Evolutionary conservation across 2,113 vertebrate species (phyloP), one percentile per base, ranked within the genome.

Genomic region (Cervus canadensis): DNA sequence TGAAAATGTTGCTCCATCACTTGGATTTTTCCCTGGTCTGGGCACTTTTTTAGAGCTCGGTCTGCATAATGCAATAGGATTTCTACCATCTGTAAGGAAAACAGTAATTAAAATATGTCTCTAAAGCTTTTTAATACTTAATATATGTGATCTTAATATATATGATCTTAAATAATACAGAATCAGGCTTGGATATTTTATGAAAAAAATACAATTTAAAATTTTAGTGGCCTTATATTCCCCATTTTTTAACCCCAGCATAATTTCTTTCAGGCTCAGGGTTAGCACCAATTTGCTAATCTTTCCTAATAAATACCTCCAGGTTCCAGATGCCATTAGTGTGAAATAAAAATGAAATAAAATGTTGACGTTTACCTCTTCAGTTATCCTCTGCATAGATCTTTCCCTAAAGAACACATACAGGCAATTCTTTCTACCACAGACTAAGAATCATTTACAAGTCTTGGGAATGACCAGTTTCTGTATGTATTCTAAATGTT

Each of bases 1-100:
- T 99, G 99, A 94, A 99, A 99, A 98, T 99, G 99, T 28, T 99
- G 99, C 97, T 99, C 99, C 99, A 99, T 99, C 62, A 99, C 99
- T 96, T 99, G 99, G 98, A 99, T 99, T 98, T 99, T 99, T 0
- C 99, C 99, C 96, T 99, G 99, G 62, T 99, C 99, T 16, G 99
- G 99, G 98, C 99, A 99, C 94, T 99, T 99, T 98, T 99, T 99
- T 98, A 99, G 84, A 90, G 99, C 98, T 54, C 99, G 98, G 74
- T 99, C 99, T 3, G 99, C 98, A 74, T 99, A 99, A 98, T 99
- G 99, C 94, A 99, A 99, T 36, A 99, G 98, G 89, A 99, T 99
- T 98, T 99, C 99, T 57, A 99, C 99, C 99, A 99, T 99, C 99
- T 99, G 97, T 43, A 97, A 97, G 60, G 36, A 98, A 98, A 96